Percentiles rank a stretch among this genome's conserved stretches.
Conservation (phyloP, 2,113 vertebrate genomes). For the Pelmatolapia mariae region DNA sequence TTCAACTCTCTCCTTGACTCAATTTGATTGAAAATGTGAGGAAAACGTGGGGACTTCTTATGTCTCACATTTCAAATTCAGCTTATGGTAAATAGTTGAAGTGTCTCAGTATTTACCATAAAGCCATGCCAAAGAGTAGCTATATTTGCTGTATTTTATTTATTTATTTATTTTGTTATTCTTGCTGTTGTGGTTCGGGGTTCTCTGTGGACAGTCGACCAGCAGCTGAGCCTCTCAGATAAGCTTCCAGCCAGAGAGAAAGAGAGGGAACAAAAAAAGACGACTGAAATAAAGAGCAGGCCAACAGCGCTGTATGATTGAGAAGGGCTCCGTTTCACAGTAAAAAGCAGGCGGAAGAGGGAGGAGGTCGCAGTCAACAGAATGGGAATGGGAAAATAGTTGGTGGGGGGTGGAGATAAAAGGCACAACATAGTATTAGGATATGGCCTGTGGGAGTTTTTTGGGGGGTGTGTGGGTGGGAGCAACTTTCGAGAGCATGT, state of each 20-base stretch:
- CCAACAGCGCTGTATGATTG: conserved; percentile 39
- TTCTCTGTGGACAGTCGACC: conserved; percentile 51
- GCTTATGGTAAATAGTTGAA: conserved; percentile 25
- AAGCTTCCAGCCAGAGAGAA: conserved; percentile 49
- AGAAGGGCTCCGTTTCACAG: conserved; percentile 49
- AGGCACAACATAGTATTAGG: conserved; percentile 20
- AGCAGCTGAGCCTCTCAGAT: conserved; percentile 61
- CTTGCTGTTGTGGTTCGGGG: conserved; percentile 18
- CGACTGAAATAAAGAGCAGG: conserved; percentile 42
- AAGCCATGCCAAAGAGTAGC: conserved; percentile 2
- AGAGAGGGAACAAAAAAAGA: conserved; percentile 22
- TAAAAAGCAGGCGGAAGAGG: neutral
- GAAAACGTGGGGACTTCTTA: neutral
- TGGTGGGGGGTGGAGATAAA: neutral
- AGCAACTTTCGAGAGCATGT: conserved; percentile 28
- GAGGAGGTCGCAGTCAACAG: neutral
- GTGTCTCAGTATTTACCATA: conserved; percentile 31
- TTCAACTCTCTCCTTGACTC: neutral
- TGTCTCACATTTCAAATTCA: conserved; percentile 17
- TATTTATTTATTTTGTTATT: neutral
- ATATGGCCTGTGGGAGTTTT: conserved; percentile 23
- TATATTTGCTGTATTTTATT: conserved; percentile 6
- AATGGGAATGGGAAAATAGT: neutral
- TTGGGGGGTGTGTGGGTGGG: neutral
- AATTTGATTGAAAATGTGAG: neutral